These are phyloP conservation scores for Caenorhabditis sulstoni DNA, from an alignment of 2,888 invertebrate species.

Conservation along the genomic window DNA sequence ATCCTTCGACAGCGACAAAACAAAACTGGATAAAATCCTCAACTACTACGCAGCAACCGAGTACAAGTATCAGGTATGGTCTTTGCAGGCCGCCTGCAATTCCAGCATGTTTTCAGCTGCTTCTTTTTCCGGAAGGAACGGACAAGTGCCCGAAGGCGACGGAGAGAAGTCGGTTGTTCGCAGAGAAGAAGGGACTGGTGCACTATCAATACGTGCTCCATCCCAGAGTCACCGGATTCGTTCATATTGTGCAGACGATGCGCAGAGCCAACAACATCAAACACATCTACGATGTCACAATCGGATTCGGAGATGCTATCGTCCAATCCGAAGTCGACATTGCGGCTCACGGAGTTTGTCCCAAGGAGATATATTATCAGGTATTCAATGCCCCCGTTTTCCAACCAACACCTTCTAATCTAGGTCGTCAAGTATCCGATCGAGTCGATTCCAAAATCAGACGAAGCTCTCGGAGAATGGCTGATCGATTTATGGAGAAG, in stretches of 20 bases:
- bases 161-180: conserved; percentile 86
- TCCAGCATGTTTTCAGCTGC: conserved; percentile 85
- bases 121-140: conserved; percentile 92
- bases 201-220: conserved; percentile 88
- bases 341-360: conserved; percentile 85
- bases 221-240: conserved; percentile 89
- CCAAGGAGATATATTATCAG: conserved; percentile 88
- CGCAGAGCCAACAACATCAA: conserved; percentile 84
- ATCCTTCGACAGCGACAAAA: conserved; percentile 88
- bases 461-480: conserved; percentile 80
- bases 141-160: conserved; percentile 87
- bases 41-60: conserved; percentile 87
- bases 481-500: conserved; percentile 80
- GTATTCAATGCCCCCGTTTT: conserved; percentile 81
- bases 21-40: conserved; percentile 85
- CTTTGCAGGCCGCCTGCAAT: too few relatives aligned
- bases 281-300: conserved; percentile 89
- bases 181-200: conserved; percentile 83
- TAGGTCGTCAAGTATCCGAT: conserved; percentile 71
- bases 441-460: conserved; percentile 76
- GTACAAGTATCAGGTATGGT: conserved; percentile 83
- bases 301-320: conserved; percentile 86
- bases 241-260: conserved; percentile 83
- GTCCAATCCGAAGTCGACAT: conserved; percentile 88
- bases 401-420: conserved; percentile 23